Evolutionary conservation across 2,888 invertebrate genomes (phyloP), one percentile per base, ranked within the genome.

Genomic region (Hoplodrina blanda): DNA sequence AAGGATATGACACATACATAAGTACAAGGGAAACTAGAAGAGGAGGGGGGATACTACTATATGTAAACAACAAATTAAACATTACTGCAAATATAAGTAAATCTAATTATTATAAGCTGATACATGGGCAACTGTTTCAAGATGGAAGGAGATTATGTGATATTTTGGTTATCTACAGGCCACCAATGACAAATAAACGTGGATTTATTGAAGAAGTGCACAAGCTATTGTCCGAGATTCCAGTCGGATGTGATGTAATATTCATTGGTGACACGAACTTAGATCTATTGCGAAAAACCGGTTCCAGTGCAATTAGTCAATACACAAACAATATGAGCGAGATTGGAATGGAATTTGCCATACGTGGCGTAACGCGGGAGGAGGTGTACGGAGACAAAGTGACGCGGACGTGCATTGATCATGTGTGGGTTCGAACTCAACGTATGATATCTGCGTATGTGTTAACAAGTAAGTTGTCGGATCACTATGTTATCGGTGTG

Each of bases 361-460:
- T 68, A 1, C 15, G 50, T 57, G 57, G 62, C 41, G 56, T 57
- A 62, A 68, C 68, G 44, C 62, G 62, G 10, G 68, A 69, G 57
- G 61, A 68, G 46, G 61, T 68, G 46, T 46, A 41, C 30, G 56
- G 62, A 0, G 53, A 30, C 25, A 20, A 0, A 33, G 69, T 69
- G 55, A 68, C 68, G 2, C 55, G 49, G 61, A 46, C 46, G 54
- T 62, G 62, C 15, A 62, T 62, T 7, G 62, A 62, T 17, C 62
- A 62, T 62, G 62, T 54, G 62, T 62, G 62, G 62, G 62, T 62
- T 17, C 25, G 62, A n/a, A 44, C 62, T 30, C 54, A n/a, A 30
- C 4, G 62, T 30, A 8, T 5, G 2, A 13, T n/a, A 13, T 54
- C 54, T 62, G 15, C 54, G 6, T 62, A 54, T 54, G 30, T 62